A percentile compares a stretch with the other conserved stretches of the same genome.
These are phyloP conservation scores for Catocala sponsa DNA, from an alignment of 2,888 invertebrate species.

Conservation along the genomic window DNA sequence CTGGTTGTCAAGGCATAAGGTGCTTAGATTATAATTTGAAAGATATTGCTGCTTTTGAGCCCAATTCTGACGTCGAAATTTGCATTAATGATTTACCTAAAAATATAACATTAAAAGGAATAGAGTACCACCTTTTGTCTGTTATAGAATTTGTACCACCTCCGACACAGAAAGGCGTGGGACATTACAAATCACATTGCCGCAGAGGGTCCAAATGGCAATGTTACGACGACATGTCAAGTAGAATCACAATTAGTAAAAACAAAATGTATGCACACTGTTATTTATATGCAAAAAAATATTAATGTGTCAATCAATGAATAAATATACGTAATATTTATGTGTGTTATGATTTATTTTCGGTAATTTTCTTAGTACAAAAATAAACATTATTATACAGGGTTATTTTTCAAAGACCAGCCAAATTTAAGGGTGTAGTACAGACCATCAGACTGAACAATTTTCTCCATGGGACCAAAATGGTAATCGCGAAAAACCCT, in stretches of 20 bases:
- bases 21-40: constrained; percentile 24
- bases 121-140: constrained; percentile 16
- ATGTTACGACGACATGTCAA: constrained; percentile 19
- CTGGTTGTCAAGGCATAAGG: constrained; percentile 18
- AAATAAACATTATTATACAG: no score
- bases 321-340: constrained; percentile 3
- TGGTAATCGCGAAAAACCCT: no score
- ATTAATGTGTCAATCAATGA: constrained; percentile 3
- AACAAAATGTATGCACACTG: constrained; percentile 16
- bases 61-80: constrained; percentile 24
- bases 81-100: constrained; percentile 25
- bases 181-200: constrained; percentile 22
- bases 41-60: constrained; percentile 21
- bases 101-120: constrained; percentile 21
- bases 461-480: no score
- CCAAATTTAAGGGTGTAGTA: no score
- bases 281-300: constrained; percentile 1
- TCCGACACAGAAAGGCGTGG: constrained; percentile 16
- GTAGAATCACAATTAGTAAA: constrained; percentile 10
- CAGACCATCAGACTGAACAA: no score
- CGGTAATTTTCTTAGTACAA: neutral
- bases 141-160: constrained; percentile 22
- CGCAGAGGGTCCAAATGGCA: constrained; percentile 18
- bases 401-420: no score
- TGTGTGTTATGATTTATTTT: constrained; percentile 3